Evolutionary conservation across 1,140 invertebrate species (phyloP), one percentile per base, ranked within the genome.

Genomic region (Chelonus insularis): DNA sequence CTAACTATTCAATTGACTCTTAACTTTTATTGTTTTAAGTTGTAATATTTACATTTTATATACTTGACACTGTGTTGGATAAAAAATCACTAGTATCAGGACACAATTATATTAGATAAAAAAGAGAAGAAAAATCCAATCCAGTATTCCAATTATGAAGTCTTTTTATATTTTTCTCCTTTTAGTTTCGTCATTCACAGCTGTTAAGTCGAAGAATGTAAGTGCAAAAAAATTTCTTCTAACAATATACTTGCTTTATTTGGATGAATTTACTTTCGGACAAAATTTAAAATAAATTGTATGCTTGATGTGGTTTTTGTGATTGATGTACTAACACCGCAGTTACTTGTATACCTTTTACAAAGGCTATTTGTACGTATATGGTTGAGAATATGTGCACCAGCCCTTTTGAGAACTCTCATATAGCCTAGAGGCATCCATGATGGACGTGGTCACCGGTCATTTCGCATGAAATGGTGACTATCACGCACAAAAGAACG

Each of bases 381-480:
- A 36, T 36, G 56, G 25, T 20, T 20, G 43, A 48, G 23, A 29
- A 25, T 34, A 20, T 34, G 12, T 45, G 56, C 34, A 34, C n/a
- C 12, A 45, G 51, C 48, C 12, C 39, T 25, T 41, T 39, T 47
- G n/a, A 23, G 14, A 47, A 23, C 29, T 20, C 29, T n/a, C 50
- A 8, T 4, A 4, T 25, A 39, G 23, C 11, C 45, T 37, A 5
- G 12, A 50, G 43, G 52, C 60, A 57, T 62, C 54, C 54, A 39
- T 41, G 48, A 62, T 62, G 43, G 54, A 47, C 56, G 60, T 62
- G 43, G 60, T 62, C 52, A 57, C 60, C 54, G 60, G 54, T 55
- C 60, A 62, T 62, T 62, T 57, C 41, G 60, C 34, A 57, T 37
- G 45, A 62, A 62, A 62, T 62, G 54, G 52, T 48, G 45, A 51